Evolutionary conservation across 2,888 invertebrate species (phyloP).

Genomic region (Cryptus armator): DNA sequence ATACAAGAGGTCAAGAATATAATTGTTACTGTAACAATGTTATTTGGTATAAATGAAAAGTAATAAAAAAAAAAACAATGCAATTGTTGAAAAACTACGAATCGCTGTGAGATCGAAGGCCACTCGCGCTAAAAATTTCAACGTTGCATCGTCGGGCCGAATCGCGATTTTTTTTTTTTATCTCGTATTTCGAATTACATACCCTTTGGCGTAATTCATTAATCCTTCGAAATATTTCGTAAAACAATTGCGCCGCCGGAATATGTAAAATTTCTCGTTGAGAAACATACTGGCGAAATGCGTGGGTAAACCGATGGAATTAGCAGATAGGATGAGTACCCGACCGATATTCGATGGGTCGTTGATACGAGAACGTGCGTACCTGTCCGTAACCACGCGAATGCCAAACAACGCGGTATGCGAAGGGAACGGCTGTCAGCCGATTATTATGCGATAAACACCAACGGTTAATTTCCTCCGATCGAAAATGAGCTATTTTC

Average conservation of each 20-base stretch:
- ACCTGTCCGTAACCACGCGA: slow-evolving; percentile 7
- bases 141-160: slow-evolving; percentile 2
- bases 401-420: neutral
- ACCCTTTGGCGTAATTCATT: neutral
- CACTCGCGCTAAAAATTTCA: neutral
- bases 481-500: slow-evolving; percentile 23
- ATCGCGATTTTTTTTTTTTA: neutral
- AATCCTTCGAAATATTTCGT: neutral
- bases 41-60: neutral
- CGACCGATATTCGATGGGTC: slow-evolving; percentile 9
- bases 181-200: too few relatives aligned
- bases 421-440: slow-evolving; percentile 12
- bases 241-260: neutral
- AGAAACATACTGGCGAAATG: neutral
- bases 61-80: neutral
- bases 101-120: neutral
- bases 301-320: neutral
- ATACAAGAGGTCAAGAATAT: neutral
- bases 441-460: slow-evolving; percentile 12
- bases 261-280: neutral
- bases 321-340: slow-evolving; percentile 4
- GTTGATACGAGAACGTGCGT: slow-evolving; percentile 12
- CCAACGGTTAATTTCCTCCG: slow-evolving; percentile 25
- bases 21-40: neutral
- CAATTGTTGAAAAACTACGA: neutral